Percentiles rank a stretch among this genome's conserved stretches.
Evolutionary conservation across 2,113 vertebrate genomes (phyloP).

Genomic region (Erinaceus europaeus): DNA sequence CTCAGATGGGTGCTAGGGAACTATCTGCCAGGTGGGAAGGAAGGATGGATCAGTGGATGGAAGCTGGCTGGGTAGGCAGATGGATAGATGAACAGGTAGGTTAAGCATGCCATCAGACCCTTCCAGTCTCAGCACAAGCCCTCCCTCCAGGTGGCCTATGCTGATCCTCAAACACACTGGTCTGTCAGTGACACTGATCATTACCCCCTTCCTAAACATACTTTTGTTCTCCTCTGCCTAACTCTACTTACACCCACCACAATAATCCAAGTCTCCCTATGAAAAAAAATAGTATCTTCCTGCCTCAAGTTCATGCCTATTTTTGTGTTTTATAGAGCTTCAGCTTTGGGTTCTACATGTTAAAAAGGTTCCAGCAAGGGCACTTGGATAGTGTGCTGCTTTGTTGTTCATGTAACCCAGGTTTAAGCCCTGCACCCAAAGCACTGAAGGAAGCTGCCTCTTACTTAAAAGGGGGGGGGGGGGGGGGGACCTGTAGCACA

Average conservation of each 20-base stretch:
- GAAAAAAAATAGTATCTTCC: no score
- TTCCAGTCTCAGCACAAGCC: not conserved
- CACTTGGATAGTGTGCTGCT: no score
- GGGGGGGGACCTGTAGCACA: no score
- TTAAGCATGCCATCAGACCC: not conserved
- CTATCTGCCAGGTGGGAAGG: not conserved
- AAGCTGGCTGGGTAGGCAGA: fast-evolving
- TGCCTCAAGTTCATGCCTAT: not conserved
- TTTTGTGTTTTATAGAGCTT: not conserved
- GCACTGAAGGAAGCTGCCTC: no score
- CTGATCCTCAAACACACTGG: no score
- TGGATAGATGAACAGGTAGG: fast-evolving
- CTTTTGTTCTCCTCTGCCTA: not conserved
- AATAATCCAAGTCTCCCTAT: no score
- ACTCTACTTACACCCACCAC: not conserved
- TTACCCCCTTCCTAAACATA: not conserved
- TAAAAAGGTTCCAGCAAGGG: not conserved
- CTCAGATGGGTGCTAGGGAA: not conserved
- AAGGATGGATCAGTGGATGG: no score
- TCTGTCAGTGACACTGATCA: not conserved
- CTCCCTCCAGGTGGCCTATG: not conserved
- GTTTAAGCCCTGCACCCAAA: no score
- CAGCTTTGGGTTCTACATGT: not conserved
- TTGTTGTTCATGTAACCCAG: no score
- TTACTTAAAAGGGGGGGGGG: no score